Evolutionary conservation across 1,140 invertebrate genomes (phyloP).

Genomic region (Sitobion miscanthi): DNA sequence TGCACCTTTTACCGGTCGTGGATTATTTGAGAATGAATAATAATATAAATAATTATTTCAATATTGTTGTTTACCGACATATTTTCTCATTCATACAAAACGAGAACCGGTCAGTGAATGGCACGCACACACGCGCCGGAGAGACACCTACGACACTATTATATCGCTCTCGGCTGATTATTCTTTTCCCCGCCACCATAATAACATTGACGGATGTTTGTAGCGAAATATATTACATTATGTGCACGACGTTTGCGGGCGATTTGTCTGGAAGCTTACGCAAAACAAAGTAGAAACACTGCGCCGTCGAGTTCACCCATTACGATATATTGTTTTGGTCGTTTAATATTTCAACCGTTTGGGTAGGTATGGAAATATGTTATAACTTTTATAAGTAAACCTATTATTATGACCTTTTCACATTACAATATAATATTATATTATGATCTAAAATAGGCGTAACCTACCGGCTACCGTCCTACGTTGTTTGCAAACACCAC

Average conservation of each 20-base stretch:
- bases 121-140: background rate
- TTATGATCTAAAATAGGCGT: background rate
- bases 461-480: background rate
- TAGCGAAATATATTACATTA: slow-evolving; percentile 20
- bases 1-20: background rate
- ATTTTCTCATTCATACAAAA: slow-evolving; percentile 33
- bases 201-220: slow-evolving; percentile 17
- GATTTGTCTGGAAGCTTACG: background rate
- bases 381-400: background rate
- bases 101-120: slow-evolving; percentile 47
- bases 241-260: background rate
- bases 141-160: slow-evolving; percentile 24
- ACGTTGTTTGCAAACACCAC: background rate
- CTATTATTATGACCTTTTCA: background rate
- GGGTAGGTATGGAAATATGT: background rate
- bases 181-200: background rate
- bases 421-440: background rate
- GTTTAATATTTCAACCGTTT: background rate
- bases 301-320: background rate
- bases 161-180: background rate
- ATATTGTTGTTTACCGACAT: slow-evolving; percentile 52
- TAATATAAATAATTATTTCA: slow-evolving; percentile 50
- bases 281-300: background rate
- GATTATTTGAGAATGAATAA: slow-evolving; percentile 49
- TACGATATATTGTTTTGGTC: background rate